Conservation (phyloP, 2,888 invertebrate species). For the Lomographa bimaculata region DNA sequence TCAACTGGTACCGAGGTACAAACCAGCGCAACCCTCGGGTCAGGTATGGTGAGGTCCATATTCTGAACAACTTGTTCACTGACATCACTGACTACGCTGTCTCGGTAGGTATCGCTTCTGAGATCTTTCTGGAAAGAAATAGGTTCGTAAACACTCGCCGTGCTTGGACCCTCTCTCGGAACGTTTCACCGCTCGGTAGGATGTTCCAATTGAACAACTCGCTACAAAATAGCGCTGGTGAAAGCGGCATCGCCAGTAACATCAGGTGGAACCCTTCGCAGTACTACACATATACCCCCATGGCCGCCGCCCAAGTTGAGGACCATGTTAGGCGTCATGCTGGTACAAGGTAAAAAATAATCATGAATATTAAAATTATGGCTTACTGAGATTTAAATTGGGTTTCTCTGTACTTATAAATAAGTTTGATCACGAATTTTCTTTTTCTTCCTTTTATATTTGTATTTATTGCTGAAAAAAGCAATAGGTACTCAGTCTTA, state of each 20-base stretch:
- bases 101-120: constrained; percentile 22
- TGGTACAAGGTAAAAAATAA: constrained; percentile 1
- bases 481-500: no score
- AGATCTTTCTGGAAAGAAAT: constrained; percentile 24
- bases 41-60: constrained; percentile 27
- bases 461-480: no score
- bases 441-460: no score
- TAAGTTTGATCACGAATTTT: no score
- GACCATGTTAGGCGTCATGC: constrained; percentile 11
- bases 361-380: no score
- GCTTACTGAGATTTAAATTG: no score
- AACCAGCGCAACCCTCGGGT: constrained; percentile 26
- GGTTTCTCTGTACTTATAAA: no score
- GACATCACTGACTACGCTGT: constrained; percentile 17
- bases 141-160: constrained; percentile 19
- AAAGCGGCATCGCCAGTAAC: constrained; percentile 3
- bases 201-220: constrained; percentile 14
- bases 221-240: constrained; percentile 14
- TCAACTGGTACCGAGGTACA: constrained; percentile 27
- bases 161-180: constrained; percentile 16
- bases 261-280: constrained; percentile 6
- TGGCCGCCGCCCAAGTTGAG: constrained; percentile 2
- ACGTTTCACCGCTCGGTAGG: constrained; percentile 3
- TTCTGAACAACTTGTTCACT: constrained; percentile 29
- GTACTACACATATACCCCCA: constrained; percentile 3